Conservation (phyloP, 2,797 vertebrate species). For the Tauraco hartlaubi region DNA sequence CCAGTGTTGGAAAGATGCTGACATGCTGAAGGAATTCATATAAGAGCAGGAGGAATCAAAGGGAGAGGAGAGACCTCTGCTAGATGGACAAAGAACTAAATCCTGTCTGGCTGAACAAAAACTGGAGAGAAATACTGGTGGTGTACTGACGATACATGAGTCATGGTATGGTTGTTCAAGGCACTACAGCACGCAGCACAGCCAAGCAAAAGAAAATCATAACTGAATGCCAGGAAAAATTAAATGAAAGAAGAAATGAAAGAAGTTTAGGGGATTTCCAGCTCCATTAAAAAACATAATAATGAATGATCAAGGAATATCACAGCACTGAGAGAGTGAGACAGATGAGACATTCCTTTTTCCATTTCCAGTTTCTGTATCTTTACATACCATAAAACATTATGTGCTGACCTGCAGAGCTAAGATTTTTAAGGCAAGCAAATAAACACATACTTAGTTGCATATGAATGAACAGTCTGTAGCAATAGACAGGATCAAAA, state of each 20-base stretch:
- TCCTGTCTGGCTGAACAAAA: neutral
- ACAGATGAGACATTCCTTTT: neutral
- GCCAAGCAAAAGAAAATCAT: neutral
- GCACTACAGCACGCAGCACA: neutral
- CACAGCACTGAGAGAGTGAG: neutral
- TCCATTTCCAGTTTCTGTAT: neutral
- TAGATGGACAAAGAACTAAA: neutral
- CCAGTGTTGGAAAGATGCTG: neutral
- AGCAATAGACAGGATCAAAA: neutral
- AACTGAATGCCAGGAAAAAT: neutral
- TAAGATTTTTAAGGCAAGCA: neutral
- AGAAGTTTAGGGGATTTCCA: conserved; percentile 3
- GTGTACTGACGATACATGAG: neutral
- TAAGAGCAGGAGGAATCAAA: neutral
- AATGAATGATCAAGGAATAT: neutral
- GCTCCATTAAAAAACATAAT: neutral
- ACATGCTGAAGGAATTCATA: neutral
- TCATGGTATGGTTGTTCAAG: neutral
- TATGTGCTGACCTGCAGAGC: neutral
- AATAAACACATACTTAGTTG: conserved; percentile 23
- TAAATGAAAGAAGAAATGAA: neutral
- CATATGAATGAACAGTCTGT: conserved; percentile 11
- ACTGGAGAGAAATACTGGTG: neutral
- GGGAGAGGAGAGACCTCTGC: neutral
- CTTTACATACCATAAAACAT: neutral